phyloP scores from a whole-genome alignment of 1,140 invertebrate species.

The Platorchestia sp. region DNA sequence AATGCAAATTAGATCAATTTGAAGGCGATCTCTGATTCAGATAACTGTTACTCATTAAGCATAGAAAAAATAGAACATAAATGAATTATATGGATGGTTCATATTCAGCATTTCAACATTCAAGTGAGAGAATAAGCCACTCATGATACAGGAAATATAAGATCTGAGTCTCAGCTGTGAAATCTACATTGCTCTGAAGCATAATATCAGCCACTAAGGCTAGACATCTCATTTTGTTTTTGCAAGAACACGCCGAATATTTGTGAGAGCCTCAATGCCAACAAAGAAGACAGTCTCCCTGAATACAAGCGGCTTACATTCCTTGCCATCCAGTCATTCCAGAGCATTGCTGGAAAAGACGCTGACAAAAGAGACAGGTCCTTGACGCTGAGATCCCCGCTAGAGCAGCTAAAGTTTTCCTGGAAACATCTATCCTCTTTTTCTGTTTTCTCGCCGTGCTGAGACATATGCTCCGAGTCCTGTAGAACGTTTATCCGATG shows the following conservation, averaged over 20 bases:
- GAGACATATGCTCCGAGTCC: background rate
- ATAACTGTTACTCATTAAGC: no score
- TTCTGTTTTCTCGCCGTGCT: background rate
- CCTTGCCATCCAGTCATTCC: conserved; percentile 44
- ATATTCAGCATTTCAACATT: background rate
- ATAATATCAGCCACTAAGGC: background rate
- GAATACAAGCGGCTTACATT: conserved; percentile 23
- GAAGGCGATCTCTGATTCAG: no score
- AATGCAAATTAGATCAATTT: no score
- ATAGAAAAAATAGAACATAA: no score
- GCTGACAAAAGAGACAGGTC: conserved; percentile 43
- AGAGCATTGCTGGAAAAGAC: conserved; percentile 46
- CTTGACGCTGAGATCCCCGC: conserved; percentile 18
- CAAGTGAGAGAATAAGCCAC: background rate
- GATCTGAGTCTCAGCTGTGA: background rate
- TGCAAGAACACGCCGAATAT: background rate
- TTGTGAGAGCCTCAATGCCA: background rate
- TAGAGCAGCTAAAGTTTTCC: conserved; percentile 5
- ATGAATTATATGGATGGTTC: no score
- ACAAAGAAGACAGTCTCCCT: background rate
- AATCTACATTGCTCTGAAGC: background rate
- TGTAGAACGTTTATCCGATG: background rate
- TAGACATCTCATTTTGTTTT: background rate
- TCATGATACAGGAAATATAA: background rate
- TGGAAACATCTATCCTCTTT: background rate